Percentiles rank a stretch among this genome's conserved stretches.
phyloP scores from a whole-genome alignment of 2,113 vertebrate genomes.

The Loxodonta africana region DNA sequence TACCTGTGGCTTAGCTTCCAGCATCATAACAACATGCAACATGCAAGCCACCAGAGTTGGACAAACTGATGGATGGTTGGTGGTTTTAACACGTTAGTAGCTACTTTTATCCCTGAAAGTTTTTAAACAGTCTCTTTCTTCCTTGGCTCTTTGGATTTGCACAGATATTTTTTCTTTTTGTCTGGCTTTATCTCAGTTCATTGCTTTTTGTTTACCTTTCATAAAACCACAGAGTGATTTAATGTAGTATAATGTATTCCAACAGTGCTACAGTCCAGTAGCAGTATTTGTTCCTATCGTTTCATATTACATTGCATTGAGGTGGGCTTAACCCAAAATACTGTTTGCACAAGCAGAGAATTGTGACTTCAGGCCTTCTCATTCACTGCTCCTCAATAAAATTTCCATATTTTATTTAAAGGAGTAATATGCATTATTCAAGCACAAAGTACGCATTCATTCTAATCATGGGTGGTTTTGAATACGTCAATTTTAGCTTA shows the following conservation, averaged over 20 bases:
- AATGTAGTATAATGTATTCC: background rate
- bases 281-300: background rate
- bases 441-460: background rate
- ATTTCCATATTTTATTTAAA: background rate
- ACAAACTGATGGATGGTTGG: too few species aligned
- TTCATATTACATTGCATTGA: background rate
- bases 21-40: too few species aligned
- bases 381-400: background rate
- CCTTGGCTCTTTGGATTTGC: constrained; percentile 6
- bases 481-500: background rate
- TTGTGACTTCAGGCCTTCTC: background rate
- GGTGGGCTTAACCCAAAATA: background rate
- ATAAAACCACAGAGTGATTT: constrained; percentile 50
- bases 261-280: background rate
- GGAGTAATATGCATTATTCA: background rate
- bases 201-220: constrained; percentile 61
- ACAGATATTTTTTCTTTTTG: background rate
- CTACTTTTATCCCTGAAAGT: background rate
- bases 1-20: too few species aligned
- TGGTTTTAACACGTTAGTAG: background rate
- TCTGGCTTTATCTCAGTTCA: constrained; percentile 43
- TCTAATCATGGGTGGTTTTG: constrained; percentile 23
- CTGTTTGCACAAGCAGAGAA: background rate
- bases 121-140: constrained; percentile 4
- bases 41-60: too few species aligned